Percentiles rank a stretch among this genome's conserved stretches.
phyloP scores from a whole-genome alignment of 2,888 invertebrate species.

The Metopia argyrocephala region DNA sequence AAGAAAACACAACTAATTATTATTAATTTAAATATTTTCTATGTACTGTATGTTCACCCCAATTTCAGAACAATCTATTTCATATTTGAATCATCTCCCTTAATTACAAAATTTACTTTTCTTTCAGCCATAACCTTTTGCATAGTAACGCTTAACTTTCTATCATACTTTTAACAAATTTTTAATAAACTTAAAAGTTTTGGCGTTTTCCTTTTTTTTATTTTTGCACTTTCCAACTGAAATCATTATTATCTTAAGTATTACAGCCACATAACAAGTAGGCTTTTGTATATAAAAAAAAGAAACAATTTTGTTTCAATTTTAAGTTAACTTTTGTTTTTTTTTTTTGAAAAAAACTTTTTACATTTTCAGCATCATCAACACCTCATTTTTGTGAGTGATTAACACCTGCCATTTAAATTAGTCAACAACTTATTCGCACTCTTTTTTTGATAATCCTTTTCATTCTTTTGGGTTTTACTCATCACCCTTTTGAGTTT shows the following conservation, averaged over 20 bases:
- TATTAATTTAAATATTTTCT: too few species aligned
- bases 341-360: conserved; percentile 18
- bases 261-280: neutral
- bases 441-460: neutral
- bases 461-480: conserved; percentile 15
- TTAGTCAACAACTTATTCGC: conserved; percentile 46
- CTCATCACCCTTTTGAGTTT: neutral
- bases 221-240: conserved; percentile 8
- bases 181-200: conserved; percentile 13
- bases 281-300: conserved; percentile 9
- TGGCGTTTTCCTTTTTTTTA: neutral
- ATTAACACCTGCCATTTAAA: conserved; percentile 63
- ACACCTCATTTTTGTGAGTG: conserved; percentile 59
- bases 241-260: conserved; percentile 4
- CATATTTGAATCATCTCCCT: too few species aligned
- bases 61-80: too few species aligned
- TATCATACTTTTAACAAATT: neutral
- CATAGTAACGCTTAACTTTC: neutral
- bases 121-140: too few species aligned
- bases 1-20: too few species aligned
- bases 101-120: too few species aligned
- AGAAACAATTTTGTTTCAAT: conserved; percentile 2
- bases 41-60: too few species aligned
- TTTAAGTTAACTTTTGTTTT: neutral
- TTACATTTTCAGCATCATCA: conserved; percentile 47